These are phyloP conservation scores for Aspidoscelis tigris DNA, from an alignment of 2,113 vertebrate species.

Conservation along the genomic window DNA sequence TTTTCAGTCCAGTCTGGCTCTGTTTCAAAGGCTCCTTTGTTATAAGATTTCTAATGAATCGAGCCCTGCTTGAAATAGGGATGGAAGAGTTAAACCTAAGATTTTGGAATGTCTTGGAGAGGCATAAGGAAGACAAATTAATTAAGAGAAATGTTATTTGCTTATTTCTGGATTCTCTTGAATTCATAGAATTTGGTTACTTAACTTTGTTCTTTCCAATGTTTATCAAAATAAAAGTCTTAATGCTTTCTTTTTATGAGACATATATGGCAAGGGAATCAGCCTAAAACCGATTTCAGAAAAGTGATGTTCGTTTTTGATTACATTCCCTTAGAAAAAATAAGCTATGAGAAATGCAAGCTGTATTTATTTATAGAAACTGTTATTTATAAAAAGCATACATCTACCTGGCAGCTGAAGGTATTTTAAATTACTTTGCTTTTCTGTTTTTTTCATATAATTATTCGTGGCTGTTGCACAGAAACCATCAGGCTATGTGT, in stretches of 20 bases:
- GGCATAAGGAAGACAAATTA: too few relatives aligned
- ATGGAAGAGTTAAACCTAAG: too few relatives aligned
- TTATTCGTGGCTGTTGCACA: not conserved
- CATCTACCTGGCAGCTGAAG: not conserved
- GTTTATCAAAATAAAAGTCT: not conserved
- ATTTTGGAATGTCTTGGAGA: too few relatives aligned
- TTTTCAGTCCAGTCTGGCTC: too few relatives aligned
- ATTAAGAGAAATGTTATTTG: too few relatives aligned
- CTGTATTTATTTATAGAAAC: not conserved
- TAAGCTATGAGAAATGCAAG: not conserved
- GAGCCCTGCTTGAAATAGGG: too few relatives aligned
- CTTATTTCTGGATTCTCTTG: not conserved
- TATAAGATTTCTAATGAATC: too few relatives aligned
- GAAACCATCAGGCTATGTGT: not conserved
- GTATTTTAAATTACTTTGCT: not conserved
- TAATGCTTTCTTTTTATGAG: not conserved
- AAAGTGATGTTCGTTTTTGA: not conserved
- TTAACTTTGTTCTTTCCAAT: not conserved
- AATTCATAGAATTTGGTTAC: not conserved
- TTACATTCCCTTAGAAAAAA: not conserved
- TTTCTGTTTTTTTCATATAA: slow-evolving; percentile 5
- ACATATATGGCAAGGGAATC: not conserved
- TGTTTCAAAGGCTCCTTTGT: too few relatives aligned
- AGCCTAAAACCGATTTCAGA: not conserved
- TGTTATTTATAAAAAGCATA: not conserved